phyloP scores from a whole-genome alignment of 2,888 invertebrate species.

The Ischnura elegans region DNA sequence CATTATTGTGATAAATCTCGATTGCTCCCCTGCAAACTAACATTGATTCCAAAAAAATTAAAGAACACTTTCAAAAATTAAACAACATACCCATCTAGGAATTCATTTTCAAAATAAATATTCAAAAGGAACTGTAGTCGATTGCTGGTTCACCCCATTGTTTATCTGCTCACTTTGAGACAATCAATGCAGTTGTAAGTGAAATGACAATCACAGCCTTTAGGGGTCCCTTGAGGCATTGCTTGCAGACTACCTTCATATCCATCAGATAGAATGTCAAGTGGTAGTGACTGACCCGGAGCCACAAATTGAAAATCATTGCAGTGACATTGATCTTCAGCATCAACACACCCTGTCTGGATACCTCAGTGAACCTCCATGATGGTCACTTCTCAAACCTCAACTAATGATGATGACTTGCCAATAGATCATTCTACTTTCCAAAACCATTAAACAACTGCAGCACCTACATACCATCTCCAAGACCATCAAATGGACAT shows the following conservation, averaged over 20 bases:
- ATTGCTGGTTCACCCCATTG: slow-evolving; percentile 59
- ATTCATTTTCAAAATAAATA: slow-evolving; percentile 44
- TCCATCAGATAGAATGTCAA: not conserved
- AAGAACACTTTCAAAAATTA: slow-evolving; percentile 43
- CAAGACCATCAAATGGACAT: slow-evolving; percentile 54
- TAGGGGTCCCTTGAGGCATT: slow-evolving; percentile 37
- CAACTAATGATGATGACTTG: slow-evolving; percentile 29
- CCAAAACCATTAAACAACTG: slow-evolving; percentile 25
- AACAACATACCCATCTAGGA: slow-evolving; percentile 9
- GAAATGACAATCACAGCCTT: slow-evolving; percentile 66
- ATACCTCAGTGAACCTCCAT: slow-evolving; percentile 43
- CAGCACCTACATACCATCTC: slow-evolving; percentile 43
- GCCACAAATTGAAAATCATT: not conserved
- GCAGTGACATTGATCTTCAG: not conserved
- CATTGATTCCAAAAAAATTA: slow-evolving; percentile 30
- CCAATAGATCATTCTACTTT: slow-evolving; percentile 32
- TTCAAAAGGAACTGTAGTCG: slow-evolving; percentile 63
- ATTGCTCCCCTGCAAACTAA: slow-evolving; percentile 13
- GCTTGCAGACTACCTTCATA: not conserved
- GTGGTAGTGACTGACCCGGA: not conserved
- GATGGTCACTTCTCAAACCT: slow-evolving; percentile 1
- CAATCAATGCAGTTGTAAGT: slow-evolving; percentile 54
- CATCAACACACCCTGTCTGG: not conserved
- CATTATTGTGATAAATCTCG: slow-evolving; percentile 6
- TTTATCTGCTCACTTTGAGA: slow-evolving; percentile 46